Evolutionary conservation across 2,113 vertebrate species (phyloP).

Genomic region (Bambusicola thoracicus): DNA sequence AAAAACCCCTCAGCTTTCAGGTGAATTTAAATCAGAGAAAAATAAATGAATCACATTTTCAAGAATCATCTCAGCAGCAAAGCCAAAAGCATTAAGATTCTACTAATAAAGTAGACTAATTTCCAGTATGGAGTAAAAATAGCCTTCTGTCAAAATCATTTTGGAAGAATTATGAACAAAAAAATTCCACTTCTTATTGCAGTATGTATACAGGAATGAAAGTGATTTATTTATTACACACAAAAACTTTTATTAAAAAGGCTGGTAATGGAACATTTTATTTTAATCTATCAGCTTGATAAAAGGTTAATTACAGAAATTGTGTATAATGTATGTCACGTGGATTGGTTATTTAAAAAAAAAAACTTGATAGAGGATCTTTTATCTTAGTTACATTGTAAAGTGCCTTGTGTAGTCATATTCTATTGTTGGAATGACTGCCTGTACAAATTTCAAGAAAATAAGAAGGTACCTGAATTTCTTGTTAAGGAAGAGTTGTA

Average conservation of each 20-base stretch:
- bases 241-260: conserved; percentile 82
- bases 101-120: background rate
- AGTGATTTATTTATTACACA: conserved; percentile 72
- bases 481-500: conserved; percentile 80
- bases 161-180: background rate
- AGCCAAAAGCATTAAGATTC: background rate
- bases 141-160: background rate
- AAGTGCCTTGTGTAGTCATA: conserved; percentile 99
- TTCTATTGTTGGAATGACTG: conserved; percentile 99
- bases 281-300: conserved; percentile 79
- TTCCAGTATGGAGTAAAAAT: background rate
- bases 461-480: conserved; percentile 95
- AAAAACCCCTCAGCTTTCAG: background rate
- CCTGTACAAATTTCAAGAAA: conserved; percentile 99
- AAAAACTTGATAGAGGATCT: conserved; percentile 69
- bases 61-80: background rate
- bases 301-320: conserved; percentile 81
- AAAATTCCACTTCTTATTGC: background rate
- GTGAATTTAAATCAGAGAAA: background rate
- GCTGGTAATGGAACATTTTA: conserved; percentile 80
- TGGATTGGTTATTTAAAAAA: conserved; percentile 76
- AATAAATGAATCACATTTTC: background rate
- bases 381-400: conserved; percentile 88
- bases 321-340: conserved; percentile 71
- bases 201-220: conserved; percentile 32